A percentile compares a stretch with the other conserved stretches of the same genome.
These are phyloP conservation scores for Dione juno DNA, from an alignment of 2,888 invertebrate genomes.

Conservation along the genomic window DNA sequence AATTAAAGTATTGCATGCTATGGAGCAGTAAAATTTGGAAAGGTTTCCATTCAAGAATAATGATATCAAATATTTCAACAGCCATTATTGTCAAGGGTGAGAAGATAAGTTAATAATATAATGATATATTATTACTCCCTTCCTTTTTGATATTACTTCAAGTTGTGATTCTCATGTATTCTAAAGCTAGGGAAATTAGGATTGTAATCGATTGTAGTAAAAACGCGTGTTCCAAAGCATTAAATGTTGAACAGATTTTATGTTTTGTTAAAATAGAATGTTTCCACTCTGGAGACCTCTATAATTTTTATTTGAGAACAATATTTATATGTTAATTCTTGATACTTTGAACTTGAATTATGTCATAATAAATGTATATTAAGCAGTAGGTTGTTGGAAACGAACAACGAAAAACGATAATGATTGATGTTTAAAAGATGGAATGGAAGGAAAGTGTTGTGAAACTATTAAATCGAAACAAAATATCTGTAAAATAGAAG, in stretches of 20 bases:
- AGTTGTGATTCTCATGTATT: constrained; percentile 42
- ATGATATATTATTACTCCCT: constrained; percentile 77
- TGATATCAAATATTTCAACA: constrained; percentile 81
- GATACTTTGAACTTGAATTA: constrained; percentile 7
- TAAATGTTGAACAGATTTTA: constrained; percentile 70
- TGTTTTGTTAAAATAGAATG: constrained; percentile 79
- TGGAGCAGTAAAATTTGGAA: constrained; percentile 69
- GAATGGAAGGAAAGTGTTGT: too few species aligned
- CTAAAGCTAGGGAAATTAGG: constrained; percentile 42
- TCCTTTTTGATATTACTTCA: constrained; percentile 67
- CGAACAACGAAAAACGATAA: background rate
- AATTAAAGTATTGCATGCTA: constrained; percentile 80
- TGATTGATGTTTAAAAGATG: too few species aligned
- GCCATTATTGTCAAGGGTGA: constrained; percentile 82
- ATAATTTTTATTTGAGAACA: constrained; percentile 67
- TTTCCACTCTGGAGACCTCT: constrained; percentile 68
- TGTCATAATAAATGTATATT: background rate
- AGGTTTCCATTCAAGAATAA: constrained; percentile 67
- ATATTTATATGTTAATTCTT: background rate
- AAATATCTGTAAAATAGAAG: too few species aligned
- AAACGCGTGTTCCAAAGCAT: constrained; percentile 40
- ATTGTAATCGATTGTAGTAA: constrained; percentile 46
- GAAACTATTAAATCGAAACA: too few species aligned
- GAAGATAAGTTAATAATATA: constrained; percentile 82
- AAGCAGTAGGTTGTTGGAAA: background rate